A percentile compares a stretch with the other conserved stretches of the same genome.
Evolutionary conservation across 2,888 invertebrate genomes (phyloP).

Genomic region (Dryocosmus kuriphilus): DNA sequence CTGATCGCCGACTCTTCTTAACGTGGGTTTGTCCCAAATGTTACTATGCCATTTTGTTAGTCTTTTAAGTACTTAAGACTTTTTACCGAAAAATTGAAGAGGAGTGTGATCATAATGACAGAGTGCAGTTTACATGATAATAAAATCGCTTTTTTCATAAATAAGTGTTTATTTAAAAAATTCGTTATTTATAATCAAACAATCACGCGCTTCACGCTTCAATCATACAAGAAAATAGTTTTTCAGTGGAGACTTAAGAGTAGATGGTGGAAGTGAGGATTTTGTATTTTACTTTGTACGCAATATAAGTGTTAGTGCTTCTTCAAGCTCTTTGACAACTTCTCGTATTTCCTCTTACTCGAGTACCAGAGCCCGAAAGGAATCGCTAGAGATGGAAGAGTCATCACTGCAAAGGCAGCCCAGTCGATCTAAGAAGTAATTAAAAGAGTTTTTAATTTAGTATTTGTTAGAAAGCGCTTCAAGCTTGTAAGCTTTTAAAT

Average conservation of each 20-base stretch:
- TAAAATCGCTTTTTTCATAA: slow-evolving; percentile 62
- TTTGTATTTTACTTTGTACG: slow-evolving; percentile 34
- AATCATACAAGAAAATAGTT: slow-evolving; percentile 61
- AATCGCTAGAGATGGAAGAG: slow-evolving; percentile 94
- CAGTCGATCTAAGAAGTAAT: slow-evolving; percentile 86
- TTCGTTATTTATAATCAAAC: slow-evolving; percentile 64
- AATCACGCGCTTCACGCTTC: slow-evolving; percentile 65
- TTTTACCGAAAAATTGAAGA: not conserved
- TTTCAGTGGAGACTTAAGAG: not conserved
- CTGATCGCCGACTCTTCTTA: not conserved
- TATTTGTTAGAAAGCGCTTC: not conserved
- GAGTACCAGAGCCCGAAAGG: slow-evolving; percentile 96
- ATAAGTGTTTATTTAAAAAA: slow-evolving; percentile 73
- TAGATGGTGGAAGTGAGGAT: slow-evolving; percentile 42
- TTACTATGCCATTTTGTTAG: slow-evolving; percentile 1
- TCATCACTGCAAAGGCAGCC: slow-evolving; percentile 98
- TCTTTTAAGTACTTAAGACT: not conserved
- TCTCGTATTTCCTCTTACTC: slow-evolving; percentile 96
- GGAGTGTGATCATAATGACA: not conserved
- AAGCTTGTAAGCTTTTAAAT: slow-evolving; percentile 8
- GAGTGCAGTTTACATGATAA: not conserved
- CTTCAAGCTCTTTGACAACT: slow-evolving; percentile 84
- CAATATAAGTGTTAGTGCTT: slow-evolving; percentile 78
- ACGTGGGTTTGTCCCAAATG: not conserved
- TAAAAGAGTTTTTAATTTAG: not conserved